A percentile compares a stretch with the other conserved stretches of the same genome.
phyloP scores from a whole-genome alignment of 2,113 vertebrate genomes.

The Oncorhynchus clarkii region DNA sequence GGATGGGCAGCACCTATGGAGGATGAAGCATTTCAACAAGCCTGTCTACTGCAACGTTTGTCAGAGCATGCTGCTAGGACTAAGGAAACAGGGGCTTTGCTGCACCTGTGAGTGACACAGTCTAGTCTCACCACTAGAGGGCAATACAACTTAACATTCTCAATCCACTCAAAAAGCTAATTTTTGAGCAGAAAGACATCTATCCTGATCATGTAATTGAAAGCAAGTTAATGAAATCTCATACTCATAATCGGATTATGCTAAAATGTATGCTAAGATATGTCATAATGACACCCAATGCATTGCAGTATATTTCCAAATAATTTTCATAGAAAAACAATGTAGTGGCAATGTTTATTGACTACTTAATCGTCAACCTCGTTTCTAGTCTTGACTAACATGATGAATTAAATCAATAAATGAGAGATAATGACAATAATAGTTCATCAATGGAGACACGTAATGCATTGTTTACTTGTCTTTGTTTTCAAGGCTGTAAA shows the following conservation, averaged over 20 bases:
- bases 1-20: constrained; percentile 91
- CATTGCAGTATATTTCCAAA: background rate
- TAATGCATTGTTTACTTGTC: background rate
- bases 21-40: constrained; percentile 87
- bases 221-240: background rate
- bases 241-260: background rate
- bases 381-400: too few relatives aligned
- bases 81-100: constrained; percentile 89
- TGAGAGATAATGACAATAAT: too few relatives aligned
- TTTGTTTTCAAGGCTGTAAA: constrained; percentile 79
- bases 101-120: constrained; percentile 86
- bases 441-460: too few relatives aligned
- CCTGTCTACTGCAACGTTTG: constrained; percentile 90
- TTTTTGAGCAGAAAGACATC: background rate
- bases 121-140: constrained; percentile 39
- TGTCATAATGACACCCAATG: background rate
- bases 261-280: too few relatives aligned
- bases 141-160: background rate
- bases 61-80: constrained; percentile 81
- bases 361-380: too few relatives aligned
- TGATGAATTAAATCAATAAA: too few relatives aligned
- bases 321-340: too few relatives aligned
- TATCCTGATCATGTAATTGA: background rate
- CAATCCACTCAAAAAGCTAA: background rate
- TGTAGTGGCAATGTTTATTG: too few relatives aligned